These are phyloP conservation scores for Lophotis ruficrista DNA, from an alignment of 2,113 vertebrate species.

Conservation along the genomic window DNA sequence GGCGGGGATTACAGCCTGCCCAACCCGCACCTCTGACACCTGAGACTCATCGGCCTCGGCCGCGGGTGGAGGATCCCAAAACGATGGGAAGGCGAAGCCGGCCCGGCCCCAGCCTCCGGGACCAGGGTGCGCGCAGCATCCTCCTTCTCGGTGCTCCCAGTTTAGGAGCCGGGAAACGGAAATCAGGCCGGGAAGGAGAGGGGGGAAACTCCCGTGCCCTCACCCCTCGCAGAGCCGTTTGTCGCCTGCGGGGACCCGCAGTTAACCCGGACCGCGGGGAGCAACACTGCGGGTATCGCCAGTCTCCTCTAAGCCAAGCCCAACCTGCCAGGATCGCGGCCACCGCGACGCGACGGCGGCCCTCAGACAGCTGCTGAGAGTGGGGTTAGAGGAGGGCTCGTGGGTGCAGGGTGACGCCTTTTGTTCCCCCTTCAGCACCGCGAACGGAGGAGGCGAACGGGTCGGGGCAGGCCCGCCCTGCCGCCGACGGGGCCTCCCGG, in stretches of 20 bases:
- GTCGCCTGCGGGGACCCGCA: background rate
- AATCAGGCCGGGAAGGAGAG: background rate
- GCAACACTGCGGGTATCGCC: background rate
- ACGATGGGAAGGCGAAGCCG: background rate
- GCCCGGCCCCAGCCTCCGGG: background rate
- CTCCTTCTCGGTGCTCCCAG: background rate
- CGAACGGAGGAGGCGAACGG: background rate
- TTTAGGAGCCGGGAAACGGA: background rate
- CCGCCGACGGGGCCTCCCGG: background rate
- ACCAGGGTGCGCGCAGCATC: background rate
- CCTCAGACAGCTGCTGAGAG: background rate
- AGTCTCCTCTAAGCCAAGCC: background rate
- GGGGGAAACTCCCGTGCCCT: background rate
- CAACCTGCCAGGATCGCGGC: background rate
- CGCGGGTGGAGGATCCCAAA: background rate
- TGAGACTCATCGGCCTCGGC: background rate
- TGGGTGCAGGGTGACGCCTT: background rate
- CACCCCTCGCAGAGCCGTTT: background rate
- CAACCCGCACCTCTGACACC: background rate
- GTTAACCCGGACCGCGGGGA: background rate
- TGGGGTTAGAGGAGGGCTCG: background rate
- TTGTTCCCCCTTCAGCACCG: background rate
- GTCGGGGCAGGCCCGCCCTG: background rate
- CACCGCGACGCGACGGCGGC: background rate
- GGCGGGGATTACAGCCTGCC: background rate